Percentiles rank a stretch among this genome's conserved stretches.
phyloP scores from a whole-genome alignment of 92 coral and sea anemone species.

The Zoanthus sociatus region DNA sequence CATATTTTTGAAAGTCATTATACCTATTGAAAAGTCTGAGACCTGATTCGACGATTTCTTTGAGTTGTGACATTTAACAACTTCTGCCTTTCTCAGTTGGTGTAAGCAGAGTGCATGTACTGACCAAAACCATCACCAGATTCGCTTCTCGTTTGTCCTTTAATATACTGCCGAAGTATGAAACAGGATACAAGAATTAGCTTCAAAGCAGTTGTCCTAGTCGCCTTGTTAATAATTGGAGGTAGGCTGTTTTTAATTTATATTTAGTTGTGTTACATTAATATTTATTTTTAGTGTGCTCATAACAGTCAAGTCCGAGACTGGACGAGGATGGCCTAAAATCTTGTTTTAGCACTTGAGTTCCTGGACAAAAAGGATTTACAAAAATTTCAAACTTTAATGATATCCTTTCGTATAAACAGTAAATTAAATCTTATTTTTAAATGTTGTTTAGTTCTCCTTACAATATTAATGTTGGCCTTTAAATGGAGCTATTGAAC shows the following conservation, averaged over 20 bases:
- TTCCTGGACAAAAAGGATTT: background rate
- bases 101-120: background rate
- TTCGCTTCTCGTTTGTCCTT: background rate
- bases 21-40: constrained; percentile 28
- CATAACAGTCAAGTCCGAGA: background rate
- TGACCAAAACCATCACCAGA: background rate
- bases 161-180: background rate
- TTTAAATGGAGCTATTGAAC: background rate
- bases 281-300: background rate
- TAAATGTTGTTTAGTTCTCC: background rate
- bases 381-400: background rate
- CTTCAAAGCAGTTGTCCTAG: background rate
- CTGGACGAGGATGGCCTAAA: background rate
- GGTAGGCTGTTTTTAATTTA: background rate
- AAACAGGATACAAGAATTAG: background rate
- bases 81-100: background rate
- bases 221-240: background rate
- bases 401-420: background rate
- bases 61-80: constrained; percentile 21
- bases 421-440: background rate
- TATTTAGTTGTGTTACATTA: background rate
- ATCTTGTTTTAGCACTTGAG: background rate
- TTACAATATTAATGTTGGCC: background rate
- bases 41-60: constrained; percentile 35
- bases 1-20: constrained; percentile 6